A percentile compares a stretch with the other conserved stretches of the same genome.
Conservation (phyloP, 1,140 invertebrate genomes). For the Calephelis virginiensis region DNA sequence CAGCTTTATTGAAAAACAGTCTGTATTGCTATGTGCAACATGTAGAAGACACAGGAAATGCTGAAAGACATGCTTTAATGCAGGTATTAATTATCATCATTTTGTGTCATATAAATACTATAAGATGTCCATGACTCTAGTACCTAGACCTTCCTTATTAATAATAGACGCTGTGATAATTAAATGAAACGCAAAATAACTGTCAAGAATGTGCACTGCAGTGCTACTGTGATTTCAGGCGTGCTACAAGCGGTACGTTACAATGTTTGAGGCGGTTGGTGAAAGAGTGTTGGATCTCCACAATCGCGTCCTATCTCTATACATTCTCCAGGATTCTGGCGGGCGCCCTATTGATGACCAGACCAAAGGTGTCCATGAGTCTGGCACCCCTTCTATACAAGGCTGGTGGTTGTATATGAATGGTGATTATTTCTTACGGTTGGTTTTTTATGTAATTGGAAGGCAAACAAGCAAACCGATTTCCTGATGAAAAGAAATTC, state of each 20-base stretch:
- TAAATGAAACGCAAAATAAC: too few relatives aligned
- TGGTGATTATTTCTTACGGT: constrained; percentile 68
- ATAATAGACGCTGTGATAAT: too few relatives aligned
- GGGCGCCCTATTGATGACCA: constrained; percentile 83
- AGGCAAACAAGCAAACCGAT: background rate
- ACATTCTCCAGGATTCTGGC: constrained; percentile 88
- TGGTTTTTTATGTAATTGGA: too few relatives aligned
- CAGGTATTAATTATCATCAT: constrained; percentile 42
- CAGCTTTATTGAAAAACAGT: constrained; percentile 86
- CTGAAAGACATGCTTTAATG: constrained; percentile 53
- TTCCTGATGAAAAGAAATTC: too few relatives aligned
- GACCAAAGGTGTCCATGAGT: constrained; percentile 81
- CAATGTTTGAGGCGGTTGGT: constrained; percentile 89
- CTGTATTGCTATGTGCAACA: constrained; percentile 85
- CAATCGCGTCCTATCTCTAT: constrained; percentile 85
- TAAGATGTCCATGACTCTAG: too few relatives aligned
- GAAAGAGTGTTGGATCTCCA: constrained; percentile 89
- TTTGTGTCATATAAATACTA: too few relatives aligned
- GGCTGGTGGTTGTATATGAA: constrained; percentile 94
- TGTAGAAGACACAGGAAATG: constrained; percentile 67
- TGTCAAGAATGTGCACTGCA: too few relatives aligned
- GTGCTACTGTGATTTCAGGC: constrained; percentile 43
- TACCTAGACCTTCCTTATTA: too few relatives aligned
- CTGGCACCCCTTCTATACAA: constrained; percentile 87
- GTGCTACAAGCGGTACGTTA: constrained; percentile 86